Conservation (phyloP, 2,113 vertebrate genomes). For the Collichthys lucidus region DNA sequence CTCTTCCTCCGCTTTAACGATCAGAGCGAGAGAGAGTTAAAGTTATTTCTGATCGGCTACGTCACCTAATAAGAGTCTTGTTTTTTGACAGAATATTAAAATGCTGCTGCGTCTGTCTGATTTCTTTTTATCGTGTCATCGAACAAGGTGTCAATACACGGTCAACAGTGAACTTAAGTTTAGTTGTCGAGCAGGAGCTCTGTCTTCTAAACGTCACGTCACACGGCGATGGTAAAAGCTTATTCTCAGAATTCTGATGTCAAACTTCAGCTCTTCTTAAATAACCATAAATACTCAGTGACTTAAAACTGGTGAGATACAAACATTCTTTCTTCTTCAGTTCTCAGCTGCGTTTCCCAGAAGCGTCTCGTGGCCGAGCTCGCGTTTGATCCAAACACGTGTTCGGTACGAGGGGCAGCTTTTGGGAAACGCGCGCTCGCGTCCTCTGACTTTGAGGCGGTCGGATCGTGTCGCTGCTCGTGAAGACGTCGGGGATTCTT, state of each 20-base stretch:
- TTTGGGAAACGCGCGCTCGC: constrained; percentile 29
- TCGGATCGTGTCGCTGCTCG: constrained; percentile 2
- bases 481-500: too few relatives aligned
- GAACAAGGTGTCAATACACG: too few relatives aligned
- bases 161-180: not conserved
- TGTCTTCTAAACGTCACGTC: too few relatives aligned
- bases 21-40: too few relatives aligned
- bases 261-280: constrained; percentile 33
- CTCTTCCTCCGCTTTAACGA: too few relatives aligned
- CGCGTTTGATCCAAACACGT: constrained; percentile 16
- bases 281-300: constrained; percentile 55
- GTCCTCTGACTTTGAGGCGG: not conserved
- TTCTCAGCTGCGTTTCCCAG: constrained; percentile 25
- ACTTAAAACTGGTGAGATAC: constrained; percentile 19
- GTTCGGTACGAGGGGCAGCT: not conserved
- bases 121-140: too few relatives aligned
- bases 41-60: too few relatives aligned
- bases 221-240: constrained; percentile 16
- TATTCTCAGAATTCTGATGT: constrained; percentile 1
- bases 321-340: constrained; percentile 18
- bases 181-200: not conserved
- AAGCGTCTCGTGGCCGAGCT: constrained; percentile 5
- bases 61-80: too few relatives aligned
- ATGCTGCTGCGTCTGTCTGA: too few relatives aligned
- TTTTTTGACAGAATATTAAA: too few relatives aligned